Base-by-base conservation (phyloP, 2,113 vertebrate species). In the Myanophis thanlyinensis region DNA sequence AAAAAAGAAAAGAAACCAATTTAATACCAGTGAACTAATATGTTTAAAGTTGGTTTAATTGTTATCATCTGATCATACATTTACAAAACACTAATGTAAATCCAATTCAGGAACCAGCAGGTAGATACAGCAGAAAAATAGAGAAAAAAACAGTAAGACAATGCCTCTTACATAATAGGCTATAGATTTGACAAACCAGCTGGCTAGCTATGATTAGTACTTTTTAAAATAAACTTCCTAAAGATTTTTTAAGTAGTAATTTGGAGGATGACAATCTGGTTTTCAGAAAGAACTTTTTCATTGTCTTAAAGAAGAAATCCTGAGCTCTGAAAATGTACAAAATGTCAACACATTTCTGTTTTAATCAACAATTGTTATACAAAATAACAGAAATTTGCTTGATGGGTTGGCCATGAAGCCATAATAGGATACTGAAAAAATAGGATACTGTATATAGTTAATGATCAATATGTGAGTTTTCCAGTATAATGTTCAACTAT, bases 101-200 rank as follows among this genome's bases (percentile, higher is more conserved):
- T 86, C 73, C 46, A 51, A 86, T 47, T 92, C 53, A 89, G 48
- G 52, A 92, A 46, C 27, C 46, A 92, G 92, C 88, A 92, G 92
- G 92, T 86, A 80, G 88, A 48, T 85, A 85, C 89, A 89, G 35
- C 88, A 85, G 59, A 88, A 89, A 92, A 89, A 85, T 84, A 89
- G 62, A 48, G 67, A 92, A 89, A 53, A 85, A 92, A 92, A 89
- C 46, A 92, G 89, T 92, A 80, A 56, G 73, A 92, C 67, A 89
- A 89, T 92, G 85, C 46, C 30, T 52, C 56, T 92, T 92, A 92
- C 85, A 59, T 92, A 90, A 90, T 90, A 93, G 92, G 46, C 92
- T 93, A 89, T 85, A n/a, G 73, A 90, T 90, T 93, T 93, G 92
- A 93, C 92, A 93, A 22, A 89, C 92, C 88, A 92, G 92, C 67